Base-by-base conservation (phyloP, 2,797 vertebrate species). In the Limnodromus scolopaceus region DNA sequence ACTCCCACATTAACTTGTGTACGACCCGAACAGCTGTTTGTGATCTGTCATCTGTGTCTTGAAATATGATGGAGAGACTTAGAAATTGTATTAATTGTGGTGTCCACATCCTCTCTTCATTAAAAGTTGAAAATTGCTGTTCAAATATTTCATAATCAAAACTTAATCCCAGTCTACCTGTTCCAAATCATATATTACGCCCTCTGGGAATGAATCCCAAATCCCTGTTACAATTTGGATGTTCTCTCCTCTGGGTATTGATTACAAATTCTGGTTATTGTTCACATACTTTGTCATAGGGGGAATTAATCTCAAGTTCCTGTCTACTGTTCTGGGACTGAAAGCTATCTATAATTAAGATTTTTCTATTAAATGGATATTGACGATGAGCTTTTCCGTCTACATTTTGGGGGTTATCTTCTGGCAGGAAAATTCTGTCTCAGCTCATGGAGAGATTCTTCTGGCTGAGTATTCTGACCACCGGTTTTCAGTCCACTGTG, bases 281-380 rank as follows among this genome's bases (percentile, higher is more conserved):
- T 96, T 97, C 97, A 95, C 88, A 93, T 96, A 57, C 71, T 97
- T 92, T 94, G 86, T 96, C 93, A 95, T 95, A 93, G 76, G 78
- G 94, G 94, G 92, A 96, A 96, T 97, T 93, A 97, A 96, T 97
- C 96, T 96, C 96, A 96, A 91, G 96, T 94, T 96, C 92, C 96
- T 1, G 0, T 94, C 84, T 94, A 91, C 92, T 96, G 93, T 96
- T 96, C 95, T 96, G 96, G 96, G 96, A 97, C 93, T 86, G 71
- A 95, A 97, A 97, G 76, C 95, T 96, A 96, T 87, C 93, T 97
- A 96, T 97, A 97, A 96, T 97, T 97, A 97, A 97, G 91, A 93
- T 96, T 96, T 97, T 97, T 95, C 86, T 95, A 94, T 95, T 97
- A 96, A 96, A 91, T 84, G 81, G 93, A 32, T 95, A 96, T 96